These are phyloP conservation scores for Trididemnum clinides DNA, from an alignment of 23 tunicate genomes.

Conservation along the genomic window DNA sequence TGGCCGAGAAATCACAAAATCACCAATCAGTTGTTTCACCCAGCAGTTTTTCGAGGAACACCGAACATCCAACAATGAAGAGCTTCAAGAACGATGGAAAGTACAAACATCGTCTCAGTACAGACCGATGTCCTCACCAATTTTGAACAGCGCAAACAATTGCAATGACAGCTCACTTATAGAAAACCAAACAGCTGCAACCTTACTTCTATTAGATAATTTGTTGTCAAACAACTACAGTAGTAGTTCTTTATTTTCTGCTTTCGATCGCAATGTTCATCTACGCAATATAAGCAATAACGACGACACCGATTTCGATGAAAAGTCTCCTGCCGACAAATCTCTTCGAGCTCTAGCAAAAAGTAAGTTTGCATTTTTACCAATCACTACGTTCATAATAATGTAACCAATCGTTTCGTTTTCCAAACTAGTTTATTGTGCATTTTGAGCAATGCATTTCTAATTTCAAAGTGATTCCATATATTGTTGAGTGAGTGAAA, in stretches of 20 bases:
- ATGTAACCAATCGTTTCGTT: too few species aligned
- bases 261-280: neutral
- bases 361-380: neutral
- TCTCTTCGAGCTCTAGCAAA: conserved; percentile 8
- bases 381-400: too few species aligned
- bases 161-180: too few species aligned
- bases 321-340: neutral
- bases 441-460: too few species aligned
- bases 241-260: neutral
- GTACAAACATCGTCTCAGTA: neutral
- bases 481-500: too few species aligned
- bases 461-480: too few species aligned
- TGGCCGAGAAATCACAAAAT: neutral
- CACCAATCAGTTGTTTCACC: neutral
- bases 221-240: conserved; percentile 16
- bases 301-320: neutral
- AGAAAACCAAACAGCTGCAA: too few species aligned
- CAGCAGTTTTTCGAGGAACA: neutral
- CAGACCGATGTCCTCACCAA: neutral
- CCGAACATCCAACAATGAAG: neutral
- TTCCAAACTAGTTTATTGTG: too few species aligned
- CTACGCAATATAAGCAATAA: neutral
- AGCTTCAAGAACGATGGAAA: neutral
- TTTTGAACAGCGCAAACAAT: too few species aligned
- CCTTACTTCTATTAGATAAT: conserved; percentile 43